These are phyloP conservation scores for Crotalus horridus DNA, from an alignment of 2,113 vertebrate genomes.

Conservation along the genomic window DNA sequence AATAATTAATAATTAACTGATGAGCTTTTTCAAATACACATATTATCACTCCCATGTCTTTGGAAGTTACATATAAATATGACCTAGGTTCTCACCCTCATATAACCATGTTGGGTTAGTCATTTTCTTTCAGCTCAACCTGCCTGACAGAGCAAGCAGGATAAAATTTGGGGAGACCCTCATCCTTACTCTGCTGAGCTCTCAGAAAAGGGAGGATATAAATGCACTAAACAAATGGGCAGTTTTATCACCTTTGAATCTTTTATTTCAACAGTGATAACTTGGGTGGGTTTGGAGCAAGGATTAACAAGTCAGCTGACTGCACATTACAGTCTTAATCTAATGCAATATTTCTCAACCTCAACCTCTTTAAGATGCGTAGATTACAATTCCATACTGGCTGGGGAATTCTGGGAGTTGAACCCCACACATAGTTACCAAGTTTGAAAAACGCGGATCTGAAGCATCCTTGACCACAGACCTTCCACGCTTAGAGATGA, in stretches of 20 bases:
- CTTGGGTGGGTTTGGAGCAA: background rate
- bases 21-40: background rate
- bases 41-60: background rate
- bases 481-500: background rate
- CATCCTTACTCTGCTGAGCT: background rate
- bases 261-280: background rate
- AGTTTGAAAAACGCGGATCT: background rate
- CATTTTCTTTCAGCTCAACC: background rate
- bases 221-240: background rate
- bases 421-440: background rate
- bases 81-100: background rate
- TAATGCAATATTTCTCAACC: background rate
- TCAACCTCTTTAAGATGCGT: background rate
- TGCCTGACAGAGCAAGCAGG: background rate
- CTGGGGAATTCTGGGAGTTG: background rate
- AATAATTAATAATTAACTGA: background rate
- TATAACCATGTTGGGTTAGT: background rate
- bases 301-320: background rate
- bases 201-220: background rate
- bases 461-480: background rate
- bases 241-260: background rate
- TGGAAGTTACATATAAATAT: background rate
- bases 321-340: background rate
- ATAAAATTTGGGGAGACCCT: background rate
- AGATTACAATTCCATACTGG: background rate